Conservation (phyloP, 2,888 invertebrate species). For the Rutpela maculata region DNA sequence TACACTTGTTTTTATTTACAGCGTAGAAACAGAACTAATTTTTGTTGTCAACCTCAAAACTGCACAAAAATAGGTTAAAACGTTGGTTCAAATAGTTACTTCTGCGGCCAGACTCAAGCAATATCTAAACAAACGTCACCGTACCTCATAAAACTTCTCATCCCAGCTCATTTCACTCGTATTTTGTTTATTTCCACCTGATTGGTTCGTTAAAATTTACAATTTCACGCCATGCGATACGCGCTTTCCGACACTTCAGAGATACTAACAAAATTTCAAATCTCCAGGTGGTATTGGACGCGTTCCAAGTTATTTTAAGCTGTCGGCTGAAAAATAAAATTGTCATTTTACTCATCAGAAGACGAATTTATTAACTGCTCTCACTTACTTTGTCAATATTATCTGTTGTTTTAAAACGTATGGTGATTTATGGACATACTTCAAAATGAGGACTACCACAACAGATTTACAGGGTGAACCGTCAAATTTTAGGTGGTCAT, state of each 20-base stretch:
- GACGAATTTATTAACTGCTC: constrained; percentile 20
- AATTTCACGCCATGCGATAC: constrained; percentile 49
- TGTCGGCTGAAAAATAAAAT: constrained; percentile 39
- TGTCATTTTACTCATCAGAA: constrained; percentile 49
- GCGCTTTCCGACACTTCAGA: constrained; percentile 48
- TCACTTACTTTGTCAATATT: not conserved
- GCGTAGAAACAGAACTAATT: not conserved
- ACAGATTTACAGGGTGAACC: too few relatives aligned
- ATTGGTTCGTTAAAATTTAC: constrained; percentile 42
- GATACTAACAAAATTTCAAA: constrained; percentile 58
- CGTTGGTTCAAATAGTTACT: not conserved
- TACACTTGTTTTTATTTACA: not conserved
- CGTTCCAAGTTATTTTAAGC: constrained; percentile 65
- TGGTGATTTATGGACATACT: too few relatives aligned
- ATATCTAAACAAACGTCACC: not conserved
- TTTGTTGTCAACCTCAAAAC: not conserved
- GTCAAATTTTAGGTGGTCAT: too few relatives aligned
- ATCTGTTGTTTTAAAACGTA: not conserved
- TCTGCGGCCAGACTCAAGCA: not conserved
- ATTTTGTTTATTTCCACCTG: constrained; percentile 41
- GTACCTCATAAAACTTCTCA: constrained; percentile 47
- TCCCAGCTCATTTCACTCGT: constrained; percentile 49
- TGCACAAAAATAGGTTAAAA: constrained; percentile 16
- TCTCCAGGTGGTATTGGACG: constrained; percentile 65
- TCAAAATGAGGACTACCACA: too few relatives aligned